Conservation (phyloP, 1,140 invertebrate genomes). For the Zaprionus taronus region DNA sequence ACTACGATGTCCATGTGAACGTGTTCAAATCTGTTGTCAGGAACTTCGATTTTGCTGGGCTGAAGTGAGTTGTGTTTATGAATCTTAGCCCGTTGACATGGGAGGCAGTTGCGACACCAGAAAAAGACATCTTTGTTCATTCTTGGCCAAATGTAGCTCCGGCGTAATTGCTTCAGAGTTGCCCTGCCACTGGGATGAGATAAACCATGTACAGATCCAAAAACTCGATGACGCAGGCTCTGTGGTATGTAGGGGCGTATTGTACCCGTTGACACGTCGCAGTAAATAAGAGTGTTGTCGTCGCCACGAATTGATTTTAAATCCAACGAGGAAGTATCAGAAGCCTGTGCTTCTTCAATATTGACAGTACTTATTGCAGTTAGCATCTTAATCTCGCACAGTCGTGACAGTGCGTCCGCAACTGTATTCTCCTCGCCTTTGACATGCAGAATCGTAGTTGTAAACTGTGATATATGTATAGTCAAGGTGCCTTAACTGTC, state of each 20-base stretch:
- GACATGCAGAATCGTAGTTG: no score
- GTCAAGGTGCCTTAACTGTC: neutral
- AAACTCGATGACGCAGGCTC: no score
- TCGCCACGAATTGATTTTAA: no score
- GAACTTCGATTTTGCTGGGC: constrained; percentile 4
- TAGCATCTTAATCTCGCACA: neutral
- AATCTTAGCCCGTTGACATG: constrained; percentile 50
- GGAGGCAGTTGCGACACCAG: constrained; percentile 40
- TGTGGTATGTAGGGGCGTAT: no score
- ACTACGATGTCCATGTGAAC: constrained; percentile 78
- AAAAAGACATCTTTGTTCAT: constrained; percentile 59
- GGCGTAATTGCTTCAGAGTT: constrained; percentile 20
- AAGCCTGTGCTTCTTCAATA: no score
- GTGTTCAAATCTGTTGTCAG: constrained; percentile 52
- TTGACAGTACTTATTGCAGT: neutral
- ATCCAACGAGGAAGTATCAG: no score
- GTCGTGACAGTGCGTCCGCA: no score
- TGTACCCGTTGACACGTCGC: no score
- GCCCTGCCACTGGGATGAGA: no score
- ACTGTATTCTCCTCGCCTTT: neutral
- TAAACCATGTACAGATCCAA: no score
- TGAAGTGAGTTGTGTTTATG: constrained; percentile 18
- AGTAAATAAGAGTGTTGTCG: no score
- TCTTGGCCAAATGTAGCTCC: constrained; percentile 50
- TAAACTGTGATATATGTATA: neutral